Conservation (phyloP, 2,888 invertebrate genomes). For the Bombylius discolor region DNA sequence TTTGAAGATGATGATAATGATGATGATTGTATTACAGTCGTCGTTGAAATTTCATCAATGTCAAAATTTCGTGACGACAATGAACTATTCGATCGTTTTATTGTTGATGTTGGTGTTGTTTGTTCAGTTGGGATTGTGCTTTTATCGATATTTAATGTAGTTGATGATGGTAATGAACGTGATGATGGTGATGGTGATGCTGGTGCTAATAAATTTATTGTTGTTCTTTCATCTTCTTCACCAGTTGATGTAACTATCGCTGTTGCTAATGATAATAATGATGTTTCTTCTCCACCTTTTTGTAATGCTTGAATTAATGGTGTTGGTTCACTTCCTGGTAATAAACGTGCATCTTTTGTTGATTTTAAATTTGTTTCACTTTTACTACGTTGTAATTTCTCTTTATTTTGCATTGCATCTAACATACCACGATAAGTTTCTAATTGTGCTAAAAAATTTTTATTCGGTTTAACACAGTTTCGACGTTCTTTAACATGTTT, state of each 20-base stretch:
- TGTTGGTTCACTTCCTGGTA: slow-evolving; percentile 45
- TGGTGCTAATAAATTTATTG: not conserved
- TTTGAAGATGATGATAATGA: slow-evolving; percentile 21
- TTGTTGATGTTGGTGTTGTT: not conserved
- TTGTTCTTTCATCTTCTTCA: not conserved
- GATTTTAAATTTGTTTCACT: slow-evolving; percentile 82
- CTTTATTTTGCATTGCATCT: slow-evolving; percentile 91
- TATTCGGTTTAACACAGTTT: slow-evolving; percentile 91
- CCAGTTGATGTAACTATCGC: slow-evolving; percentile 1
- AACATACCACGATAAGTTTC: slow-evolving; percentile 93
- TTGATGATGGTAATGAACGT: slow-evolving; percentile 16
- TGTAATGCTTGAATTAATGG: slow-evolving; percentile 45
- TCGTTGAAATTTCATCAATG: slow-evolving; percentile 11
- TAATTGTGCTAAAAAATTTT: slow-evolving; percentile 84
- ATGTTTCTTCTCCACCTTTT: not conserved
- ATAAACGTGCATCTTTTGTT: slow-evolving; percentile 45
- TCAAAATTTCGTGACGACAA: slow-evolving; percentile 30
- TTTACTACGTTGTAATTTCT: slow-evolving; percentile 82
- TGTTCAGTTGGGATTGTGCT: slow-evolving; percentile 8
- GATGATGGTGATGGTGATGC: not conserved
- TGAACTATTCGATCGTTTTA: slow-evolving; percentile 32
- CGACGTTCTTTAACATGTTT: slow-evolving; percentile 83
- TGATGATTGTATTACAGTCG: not conserved
- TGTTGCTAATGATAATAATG: not conserved
- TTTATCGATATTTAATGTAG: slow-evolving; percentile 12